Base-by-base conservation (phyloP, 2,113 vertebrate genomes). In the Pomatorhinus ruficollis region DNA sequence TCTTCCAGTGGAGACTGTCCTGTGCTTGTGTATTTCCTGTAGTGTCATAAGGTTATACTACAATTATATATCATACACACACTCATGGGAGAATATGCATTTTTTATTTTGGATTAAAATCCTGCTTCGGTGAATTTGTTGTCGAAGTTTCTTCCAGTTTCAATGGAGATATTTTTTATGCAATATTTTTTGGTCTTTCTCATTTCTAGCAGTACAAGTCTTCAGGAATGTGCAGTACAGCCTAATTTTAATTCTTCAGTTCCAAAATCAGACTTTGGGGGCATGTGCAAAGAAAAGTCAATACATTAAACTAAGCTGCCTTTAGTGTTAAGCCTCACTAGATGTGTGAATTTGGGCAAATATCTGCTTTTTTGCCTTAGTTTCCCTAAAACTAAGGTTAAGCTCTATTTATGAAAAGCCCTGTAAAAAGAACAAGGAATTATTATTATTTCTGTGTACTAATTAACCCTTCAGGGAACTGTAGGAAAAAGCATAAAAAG, bases 401-500 rank as follows among this genome's bases (percentile, higher is more conserved):
- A 50, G 11, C 0, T 78, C 5, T 52, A 44, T 39, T 64, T 74
- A 47, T 71, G 18, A 72, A 65, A 94, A 90, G 59, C 40, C 16
- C 12, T 27, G 13, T 57, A 57, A 88, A 72, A 40, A 83, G 22
- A 83, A 44, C 13, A 69, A 72, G n/a, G 14, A 82, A 24, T 33
- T 88, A 56, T 53, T 89, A 64, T 49, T 91, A 65, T 61, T 49
- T 18, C 37, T 59, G 18, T 10, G 16, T 61, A 42, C 30, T 96
- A 93, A 94, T 93, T 87, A 87, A 65, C 25, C 27, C 89, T 94
- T 79, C 61, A 93, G 87, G 93, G 81, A 96, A 86, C 52, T 10
- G 3, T 81, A 92, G 89, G 39, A 79, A 92, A 94, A 87, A 65
- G 37, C 60, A 37, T 52, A 70, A 80, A 65, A 92, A 66, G 40